Evolutionary conservation across 2,888 invertebrate species (phyloP).

Genomic region (Synanthedon vespiformis): DNA sequence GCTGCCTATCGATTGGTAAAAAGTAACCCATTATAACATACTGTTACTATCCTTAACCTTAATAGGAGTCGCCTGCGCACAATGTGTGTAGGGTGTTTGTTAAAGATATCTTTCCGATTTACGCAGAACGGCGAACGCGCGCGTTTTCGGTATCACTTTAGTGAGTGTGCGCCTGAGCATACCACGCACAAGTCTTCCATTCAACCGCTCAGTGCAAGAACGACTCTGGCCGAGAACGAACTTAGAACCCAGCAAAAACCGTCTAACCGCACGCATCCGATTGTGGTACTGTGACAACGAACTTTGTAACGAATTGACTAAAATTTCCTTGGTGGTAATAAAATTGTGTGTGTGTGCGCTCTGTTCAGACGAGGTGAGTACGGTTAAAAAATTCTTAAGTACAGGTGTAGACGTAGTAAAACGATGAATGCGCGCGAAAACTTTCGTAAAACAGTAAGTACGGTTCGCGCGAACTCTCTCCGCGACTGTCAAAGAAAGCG

Average conservation of each 20-base stretch:
- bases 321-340: slow-evolving; percentile 26
- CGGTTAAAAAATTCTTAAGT: slow-evolving; percentile 4
- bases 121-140: slow-evolving; percentile 31
- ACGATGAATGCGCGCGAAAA: slow-evolving; percentile 9
- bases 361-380: slow-evolving; percentile 27
- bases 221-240: slow-evolving; percentile 61
- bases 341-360: slow-evolving; percentile 36
- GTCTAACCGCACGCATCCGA: slow-evolving; percentile 7
- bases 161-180: slow-evolving; percentile 52
- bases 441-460: slow-evolving; percentile 21
- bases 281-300: slow-evolving; percentile 50
- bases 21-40: slow-evolving; percentile 28
- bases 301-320: slow-evolving; percentile 16
- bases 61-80: slow-evolving; percentile 26
- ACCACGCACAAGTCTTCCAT: slow-evolving; percentile 49
- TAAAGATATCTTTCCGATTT: slow-evolving; percentile 38
- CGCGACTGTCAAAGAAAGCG: slow-evolving; percentile 31
- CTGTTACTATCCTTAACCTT: slow-evolving; percentile 59
- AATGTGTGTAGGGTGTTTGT: slow-evolving; percentile 44
- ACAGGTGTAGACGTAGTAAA: neutral
- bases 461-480: slow-evolving; percentile 24
- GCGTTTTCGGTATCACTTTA: slow-evolving; percentile 48
- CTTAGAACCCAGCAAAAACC: slow-evolving; percentile 40
- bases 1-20: slow-evolving; percentile 37
- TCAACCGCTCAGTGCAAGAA: slow-evolving; percentile 53